phyloP scores from a whole-genome alignment of 2,888 invertebrate genomes.

The Coleophora flavipennella region DNA sequence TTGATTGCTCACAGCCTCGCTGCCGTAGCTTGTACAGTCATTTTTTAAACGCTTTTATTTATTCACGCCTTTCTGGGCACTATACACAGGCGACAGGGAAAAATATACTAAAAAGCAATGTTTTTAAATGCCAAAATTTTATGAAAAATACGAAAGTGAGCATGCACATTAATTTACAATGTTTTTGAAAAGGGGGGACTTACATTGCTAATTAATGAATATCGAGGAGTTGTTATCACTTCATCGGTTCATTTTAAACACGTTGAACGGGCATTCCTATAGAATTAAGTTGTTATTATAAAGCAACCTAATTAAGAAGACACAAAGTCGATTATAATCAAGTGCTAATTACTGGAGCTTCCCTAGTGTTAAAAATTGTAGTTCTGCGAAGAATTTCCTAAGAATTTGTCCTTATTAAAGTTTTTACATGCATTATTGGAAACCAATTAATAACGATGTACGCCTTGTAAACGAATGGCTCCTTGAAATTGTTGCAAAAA shows the following conservation, averaged over 20 bases:
- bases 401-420: conserved; percentile 17
- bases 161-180: too few relatives aligned
- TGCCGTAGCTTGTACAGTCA: too few relatives aligned
- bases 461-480: conserved; percentile 12
- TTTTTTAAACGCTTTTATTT: neutral
- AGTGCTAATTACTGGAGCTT: conserved; percentile 8
- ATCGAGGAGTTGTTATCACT: neutral
- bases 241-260: conserved; percentile 2
- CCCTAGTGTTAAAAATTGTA: conserved; percentile 6
- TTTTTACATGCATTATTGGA: conserved; percentile 14
- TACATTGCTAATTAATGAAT: too few relatives aligned
- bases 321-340: conserved; percentile 6
- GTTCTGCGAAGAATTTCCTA: conserved; percentile 4
- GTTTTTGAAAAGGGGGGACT: too few relatives aligned
- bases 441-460: conserved; percentile 17
- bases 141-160: too few relatives aligned
- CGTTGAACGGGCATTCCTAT: conserved; percentile 7
- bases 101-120: too few relatives aligned
- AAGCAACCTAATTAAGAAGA: conserved; percentile 1
- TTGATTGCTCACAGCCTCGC: too few relatives aligned
- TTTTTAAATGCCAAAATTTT: too few relatives aligned
- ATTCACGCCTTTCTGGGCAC: neutral
- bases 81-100: neutral
- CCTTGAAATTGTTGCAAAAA: conserved; percentile 19
- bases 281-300: conserved; percentile 5